Conservation (phyloP, 2,113 vertebrate species). For the Scophthalmus maximus region DNA sequence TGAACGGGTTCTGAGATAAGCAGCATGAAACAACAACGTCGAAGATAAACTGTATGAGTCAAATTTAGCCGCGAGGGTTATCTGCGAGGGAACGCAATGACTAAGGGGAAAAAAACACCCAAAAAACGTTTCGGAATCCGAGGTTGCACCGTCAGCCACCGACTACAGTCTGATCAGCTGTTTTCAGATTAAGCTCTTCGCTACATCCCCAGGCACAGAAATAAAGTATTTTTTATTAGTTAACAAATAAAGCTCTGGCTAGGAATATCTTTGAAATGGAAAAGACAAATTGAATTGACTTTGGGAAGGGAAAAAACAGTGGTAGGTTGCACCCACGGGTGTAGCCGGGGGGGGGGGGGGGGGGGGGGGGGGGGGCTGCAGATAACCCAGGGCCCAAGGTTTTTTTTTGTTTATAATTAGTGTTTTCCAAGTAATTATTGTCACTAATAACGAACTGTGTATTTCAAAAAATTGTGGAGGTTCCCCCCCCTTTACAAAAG, state of each 20-base stretch:
- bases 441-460: no score
- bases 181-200: not conserved
- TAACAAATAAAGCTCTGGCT: not conserved
- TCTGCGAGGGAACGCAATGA: constrained; percentile 47
- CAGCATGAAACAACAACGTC: constrained; percentile 61
- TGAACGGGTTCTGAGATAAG: constrained; percentile 65
- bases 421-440: no score
- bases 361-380: no score
- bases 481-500: no score
- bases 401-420: no score
- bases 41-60: constrained; percentile 65
- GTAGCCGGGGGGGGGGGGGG: no score
- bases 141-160: constrained; percentile 12
- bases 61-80: constrained; percentile 63
- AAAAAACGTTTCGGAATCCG: constrained; percentile 25
- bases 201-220: not conserved
- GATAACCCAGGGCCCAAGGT: no score
- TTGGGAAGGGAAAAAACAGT: not conserved
- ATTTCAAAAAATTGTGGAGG: no score
- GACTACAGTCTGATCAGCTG: constrained; percentile 14
- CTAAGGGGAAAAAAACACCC: constrained; percentile 13
- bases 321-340: no score
- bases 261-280: not conserved
- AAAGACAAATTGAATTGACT: not conserved
- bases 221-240: not conserved